These are phyloP conservation scores for Aphaenogaster floridana DNA, from an alignment of 1,140 invertebrate genomes.

Conservation along the genomic window DNA sequence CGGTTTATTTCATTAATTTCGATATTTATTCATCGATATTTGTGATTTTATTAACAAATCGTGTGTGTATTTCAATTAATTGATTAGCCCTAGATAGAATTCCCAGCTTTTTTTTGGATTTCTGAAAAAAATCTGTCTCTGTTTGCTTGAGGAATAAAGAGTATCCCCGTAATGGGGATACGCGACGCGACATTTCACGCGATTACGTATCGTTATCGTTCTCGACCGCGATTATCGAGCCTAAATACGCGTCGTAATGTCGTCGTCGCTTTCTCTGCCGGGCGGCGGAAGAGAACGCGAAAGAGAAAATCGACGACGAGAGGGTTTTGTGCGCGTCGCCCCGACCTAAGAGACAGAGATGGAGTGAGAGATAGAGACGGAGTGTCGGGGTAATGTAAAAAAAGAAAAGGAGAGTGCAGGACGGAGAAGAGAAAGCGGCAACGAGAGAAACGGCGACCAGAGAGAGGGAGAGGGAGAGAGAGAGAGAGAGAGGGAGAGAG, in stretches of 20 bases:
- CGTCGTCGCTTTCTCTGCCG: slow-evolving; percentile 40
- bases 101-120: neutral
- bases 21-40: neutral
- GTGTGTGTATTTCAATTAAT: neutral
- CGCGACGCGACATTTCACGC: neutral
- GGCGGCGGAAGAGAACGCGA: slow-evolving; percentile 48
- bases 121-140: neutral
- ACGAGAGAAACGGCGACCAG: slow-evolving; percentile 49
- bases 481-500: slow-evolving; percentile 2
- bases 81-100: neutral
- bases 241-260: neutral
- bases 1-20: neutral
- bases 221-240: neutral
- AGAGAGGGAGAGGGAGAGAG: neutral
- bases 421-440: slow-evolving; percentile 43
- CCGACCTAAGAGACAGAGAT: slow-evolving; percentile 72
- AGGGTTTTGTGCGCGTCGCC: slow-evolving; percentile 45
- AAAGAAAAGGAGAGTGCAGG: slow-evolving; percentile 38
- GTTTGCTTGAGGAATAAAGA: neutral
- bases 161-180: neutral
- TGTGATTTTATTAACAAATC: neutral
- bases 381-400: slow-evolving; percentile 44
- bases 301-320: slow-evolving; percentile 41
- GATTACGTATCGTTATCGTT: neutral
- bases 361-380: slow-evolving; percentile 71